Evolutionary conservation across 2,888 invertebrate genomes (phyloP), one percentile per base, ranked within the genome.

Genomic region (Hoplodrina blanda): DNA sequence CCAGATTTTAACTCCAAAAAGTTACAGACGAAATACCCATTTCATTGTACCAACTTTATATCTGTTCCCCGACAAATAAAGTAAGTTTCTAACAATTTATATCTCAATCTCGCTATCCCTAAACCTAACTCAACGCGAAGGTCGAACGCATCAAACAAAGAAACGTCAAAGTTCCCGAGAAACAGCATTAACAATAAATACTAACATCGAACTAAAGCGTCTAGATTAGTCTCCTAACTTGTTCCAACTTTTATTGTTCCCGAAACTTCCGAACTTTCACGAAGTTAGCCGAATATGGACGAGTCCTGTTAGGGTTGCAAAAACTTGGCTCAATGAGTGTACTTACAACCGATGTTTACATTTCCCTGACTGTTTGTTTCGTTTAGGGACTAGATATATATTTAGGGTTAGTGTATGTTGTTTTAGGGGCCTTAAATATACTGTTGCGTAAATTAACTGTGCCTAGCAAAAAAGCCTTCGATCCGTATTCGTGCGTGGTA

Each of bases 181-280:
- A 25, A 74, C 57, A 74, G 70, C 52, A 75, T 79, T 79, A 79
- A 65, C 78, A 71, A 79, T 78, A 78, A 78, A 78, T 78, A 75
- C 80, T 79, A 60, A 75, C 76, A 68, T 66, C 50, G 53, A 70
- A 79, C 61, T 75, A 56, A 79, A 70, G 62, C 62, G 67, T 67
- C 67, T 73, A 78, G 73, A 82, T 82, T 82, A 82, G 71, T 72
- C 75, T 72, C 54, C 33, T 49, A 70, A 78, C 81, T 78, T 69
- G 64, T 71, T 62, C 62, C 67, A 79, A 75, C 62, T 78, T 82
- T 80, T 75, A 82, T 82, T 80, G 73, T 82, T 65, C 20, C 56
- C 64, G 20, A 68, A 82, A 69, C 52, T 61, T 75, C 62, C 53
- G 61, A 76, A 79, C 25, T 78, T 69, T 55, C n/a, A 59, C 73